A percentile compares a stretch with the other conserved stretches of the same genome.
Conservation (phyloP, 2,888 invertebrate genomes). For the Tachina grossa region DNA sequence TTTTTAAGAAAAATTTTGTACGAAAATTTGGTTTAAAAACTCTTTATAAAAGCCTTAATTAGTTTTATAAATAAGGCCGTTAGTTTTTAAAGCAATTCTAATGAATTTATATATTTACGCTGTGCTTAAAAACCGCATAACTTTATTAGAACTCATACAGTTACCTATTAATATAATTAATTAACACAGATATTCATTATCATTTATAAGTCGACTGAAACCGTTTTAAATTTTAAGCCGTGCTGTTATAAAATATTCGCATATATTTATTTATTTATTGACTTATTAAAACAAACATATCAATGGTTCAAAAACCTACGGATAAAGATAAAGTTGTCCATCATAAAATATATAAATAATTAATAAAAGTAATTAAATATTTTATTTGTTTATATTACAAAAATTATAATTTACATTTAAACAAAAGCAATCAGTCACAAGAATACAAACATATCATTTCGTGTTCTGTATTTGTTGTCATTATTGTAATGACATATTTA, state of each 20-base stretch:
- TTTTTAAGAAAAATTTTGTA: too few relatives aligned
- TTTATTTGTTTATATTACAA: slow-evolving; percentile 44
- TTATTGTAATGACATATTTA: slow-evolving; percentile 40
- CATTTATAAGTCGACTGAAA: neutral
- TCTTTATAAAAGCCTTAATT: too few relatives aligned
- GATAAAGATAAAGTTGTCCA: neutral
- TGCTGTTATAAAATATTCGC: neutral
- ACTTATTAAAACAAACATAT: slow-evolving; percentile 25
- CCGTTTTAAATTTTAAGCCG: neutral
- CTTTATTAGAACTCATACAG: too few relatives aligned
- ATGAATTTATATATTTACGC: too few relatives aligned
- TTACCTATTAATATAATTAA: neutral
- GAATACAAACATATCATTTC: slow-evolving; percentile 7
- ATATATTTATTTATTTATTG: neutral
- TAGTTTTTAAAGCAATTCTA: too few relatives aligned
- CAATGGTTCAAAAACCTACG: slow-evolving; percentile 26
- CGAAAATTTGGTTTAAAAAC: too few relatives aligned
- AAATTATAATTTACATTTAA: slow-evolving; percentile 18
- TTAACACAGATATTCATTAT: neutral
- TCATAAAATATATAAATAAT: slow-evolving; percentile 27
- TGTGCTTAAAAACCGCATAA: too few relatives aligned
- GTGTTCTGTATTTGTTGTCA: slow-evolving; percentile 1
- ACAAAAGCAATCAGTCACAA: neutral
- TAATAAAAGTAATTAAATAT: slow-evolving; percentile 34
- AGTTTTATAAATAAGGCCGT: too few relatives aligned